Base-by-base conservation (phyloP, 2,888 invertebrate genomes). In the Scaptomyza flava region DNA sequence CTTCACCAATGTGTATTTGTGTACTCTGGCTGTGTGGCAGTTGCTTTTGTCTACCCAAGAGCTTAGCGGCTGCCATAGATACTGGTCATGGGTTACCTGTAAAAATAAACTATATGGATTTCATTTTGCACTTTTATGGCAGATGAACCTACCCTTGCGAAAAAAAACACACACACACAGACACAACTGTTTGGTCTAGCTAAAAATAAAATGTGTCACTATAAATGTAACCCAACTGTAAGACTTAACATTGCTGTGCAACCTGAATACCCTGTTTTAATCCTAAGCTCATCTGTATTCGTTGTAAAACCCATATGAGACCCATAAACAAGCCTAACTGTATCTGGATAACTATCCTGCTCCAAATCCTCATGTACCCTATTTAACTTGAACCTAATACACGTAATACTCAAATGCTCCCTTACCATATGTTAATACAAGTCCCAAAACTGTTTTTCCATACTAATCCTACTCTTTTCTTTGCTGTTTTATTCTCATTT, bases 31-130 rank as follows among this genome's bases (percentile, higher is more conserved):
- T 41, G 51, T 45, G 38, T 58, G 41, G 56, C 69, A 57, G 52
- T 58, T 63, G 56, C 62, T 68, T 76, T 85, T 82, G 68, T 79
- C 77, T 79, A 50, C 43, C 61, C 41, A 50, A 68, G 65, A 78
- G 87, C 81, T 82, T 82, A 82, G 66, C 67, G 68, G 45, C 43
- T 68, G 60, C 73, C 70, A 77, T 86, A 67, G 68, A 77, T 68
- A 61, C 56, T 58, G 54, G 65, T 59, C 69, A 48, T 53, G 81
- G 87, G 72, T 66, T 79, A 75, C 68, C 84, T 79, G 72, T 42
- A 60, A 63, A 67, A 73, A 78, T 81, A 78, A 87, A 84, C 75
- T 79, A 82, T 73, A 72, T 77, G 79, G 76, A 81, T 87, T 78
- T 78, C 70, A 77, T 78, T 82, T 78, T 76, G 68, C 79, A 84